phyloP scores from a whole-genome alignment of 2,797 vertebrate species.

The Orientallactaga sibirica region DNA sequence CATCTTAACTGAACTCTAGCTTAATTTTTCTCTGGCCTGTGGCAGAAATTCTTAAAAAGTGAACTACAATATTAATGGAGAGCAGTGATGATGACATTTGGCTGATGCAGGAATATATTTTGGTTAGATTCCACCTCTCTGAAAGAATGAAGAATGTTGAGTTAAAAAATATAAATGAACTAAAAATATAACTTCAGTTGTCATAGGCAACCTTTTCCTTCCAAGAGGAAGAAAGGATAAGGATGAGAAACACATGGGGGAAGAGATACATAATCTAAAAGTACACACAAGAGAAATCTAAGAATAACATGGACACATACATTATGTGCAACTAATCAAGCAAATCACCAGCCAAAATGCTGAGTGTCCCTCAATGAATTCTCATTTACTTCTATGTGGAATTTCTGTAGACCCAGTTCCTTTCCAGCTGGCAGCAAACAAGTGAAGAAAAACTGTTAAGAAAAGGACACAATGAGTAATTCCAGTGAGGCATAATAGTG shows the following conservation, averaged over 20 bases:
- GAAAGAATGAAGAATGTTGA: conserved; percentile 73
- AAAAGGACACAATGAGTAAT: conserved; percentile 70
- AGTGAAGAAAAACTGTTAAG: conserved; percentile 71
- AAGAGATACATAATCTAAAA: conserved; percentile 76
- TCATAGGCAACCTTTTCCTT: conserved; percentile 77
- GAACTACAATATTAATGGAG: conserved; percentile 60
- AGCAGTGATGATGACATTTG: conserved; percentile 77
- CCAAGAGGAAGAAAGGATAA: conserved; percentile 63
- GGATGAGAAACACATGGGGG: conserved; percentile 84
- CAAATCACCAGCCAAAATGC: conserved; percentile 73
- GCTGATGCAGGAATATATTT: conserved; percentile 71
- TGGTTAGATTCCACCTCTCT: conserved; percentile 77
- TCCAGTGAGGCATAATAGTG: conserved; percentile 59
- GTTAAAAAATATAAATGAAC: conserved; percentile 74
- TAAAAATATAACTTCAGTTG: conserved; percentile 76
- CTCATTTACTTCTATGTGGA: conserved; percentile 76
- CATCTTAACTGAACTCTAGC: background rate
- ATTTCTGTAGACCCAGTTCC: conserved; percentile 70
- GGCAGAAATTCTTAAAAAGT: conserved; percentile 5
- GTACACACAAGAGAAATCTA: conserved; percentile 79
- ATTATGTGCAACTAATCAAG: conserved; percentile 81
- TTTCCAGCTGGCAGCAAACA: conserved; percentile 81
- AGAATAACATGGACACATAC: conserved; percentile 70
- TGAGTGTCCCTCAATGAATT: conserved; percentile 76
- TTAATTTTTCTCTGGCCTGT: conserved; percentile 31